Evolutionary conservation across 2,888 invertebrate species (phyloP).

Genomic region (Phalera bucephala): DNA sequence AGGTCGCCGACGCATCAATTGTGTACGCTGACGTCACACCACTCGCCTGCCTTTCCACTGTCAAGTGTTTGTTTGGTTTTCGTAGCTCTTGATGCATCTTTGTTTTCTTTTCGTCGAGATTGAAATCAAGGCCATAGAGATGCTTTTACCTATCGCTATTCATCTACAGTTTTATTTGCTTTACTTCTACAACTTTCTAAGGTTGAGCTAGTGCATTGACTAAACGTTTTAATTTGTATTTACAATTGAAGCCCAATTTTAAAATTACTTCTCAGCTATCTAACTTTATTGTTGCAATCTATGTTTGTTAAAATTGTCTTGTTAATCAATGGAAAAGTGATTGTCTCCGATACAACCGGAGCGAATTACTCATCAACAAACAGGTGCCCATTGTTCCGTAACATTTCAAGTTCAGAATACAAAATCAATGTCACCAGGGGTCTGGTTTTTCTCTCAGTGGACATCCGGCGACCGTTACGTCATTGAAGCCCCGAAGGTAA

Average conservation of each 20-base stretch:
- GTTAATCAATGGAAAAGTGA: slow-evolving; percentile 12
- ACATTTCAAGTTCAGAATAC: slow-evolving; percentile 47
- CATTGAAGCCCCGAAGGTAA: slow-evolving; percentile 52
- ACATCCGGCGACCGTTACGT: slow-evolving; percentile 55
- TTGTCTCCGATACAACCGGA: slow-evolving; percentile 6
- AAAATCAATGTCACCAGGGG: slow-evolving; percentile 57
- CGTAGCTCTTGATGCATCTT: slow-evolving; percentile 9
- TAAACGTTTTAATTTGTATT: slow-evolving; percentile 28
- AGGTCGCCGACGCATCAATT: neutral
- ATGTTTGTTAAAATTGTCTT: slow-evolving; percentile 8
- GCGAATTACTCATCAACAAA: slow-evolving; percentile 18
- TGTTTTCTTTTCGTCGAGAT: slow-evolving; percentile 16
- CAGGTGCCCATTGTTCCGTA: slow-evolving; percentile 33
- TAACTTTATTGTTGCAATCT: slow-evolving; percentile 15
- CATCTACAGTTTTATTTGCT: neutral
- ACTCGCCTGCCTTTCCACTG: slow-evolving; percentile 13
- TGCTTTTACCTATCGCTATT: neutral
- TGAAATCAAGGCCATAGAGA: neutral
- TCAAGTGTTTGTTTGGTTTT: slow-evolving; percentile 14
- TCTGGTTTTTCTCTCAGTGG: slow-evolving; percentile 36
- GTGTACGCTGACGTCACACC: slow-evolving; percentile 4
- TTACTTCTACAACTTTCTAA: neutral
- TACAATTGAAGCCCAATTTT: slow-evolving; percentile 23
- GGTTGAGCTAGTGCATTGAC: slow-evolving; percentile 13
- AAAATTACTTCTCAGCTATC: slow-evolving; percentile 18